Conservation (phyloP, 2,113 vertebrate species). For the Hippocampus mohnikei region DNA sequence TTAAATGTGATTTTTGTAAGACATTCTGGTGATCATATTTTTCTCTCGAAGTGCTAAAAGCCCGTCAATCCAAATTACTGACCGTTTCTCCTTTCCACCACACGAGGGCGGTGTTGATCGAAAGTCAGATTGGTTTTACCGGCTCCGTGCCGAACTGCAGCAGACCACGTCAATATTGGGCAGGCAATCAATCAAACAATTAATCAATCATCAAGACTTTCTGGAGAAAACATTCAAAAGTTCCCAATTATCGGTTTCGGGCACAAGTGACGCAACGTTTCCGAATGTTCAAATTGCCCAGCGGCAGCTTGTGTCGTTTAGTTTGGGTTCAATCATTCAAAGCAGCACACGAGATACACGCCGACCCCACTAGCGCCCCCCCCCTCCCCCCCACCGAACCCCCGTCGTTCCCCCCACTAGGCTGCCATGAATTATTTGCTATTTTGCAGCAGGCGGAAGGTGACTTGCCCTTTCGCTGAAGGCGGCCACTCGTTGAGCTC, state of each 20-base stretch:
- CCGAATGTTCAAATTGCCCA: too few relatives aligned
- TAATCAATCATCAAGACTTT: too few relatives aligned
- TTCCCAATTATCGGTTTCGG: too few relatives aligned
- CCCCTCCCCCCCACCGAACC: constrained; percentile 11
- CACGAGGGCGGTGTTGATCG: not conserved
- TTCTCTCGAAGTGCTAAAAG: not conserved
- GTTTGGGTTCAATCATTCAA: not conserved
- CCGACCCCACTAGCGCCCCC: not conserved
- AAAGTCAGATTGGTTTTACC: not conserved
- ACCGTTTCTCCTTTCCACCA: not conserved
- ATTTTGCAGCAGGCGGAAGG: constrained; percentile 62
- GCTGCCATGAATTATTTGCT: constrained; percentile 70
- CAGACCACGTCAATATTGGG: not conserved
- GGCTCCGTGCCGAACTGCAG: not conserved
- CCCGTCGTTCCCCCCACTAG: constrained; percentile 11
- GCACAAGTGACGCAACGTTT: too few relatives aligned
- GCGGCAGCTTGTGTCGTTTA: not conserved
- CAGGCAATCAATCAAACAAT: not conserved
- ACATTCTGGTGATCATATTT: too few relatives aligned
- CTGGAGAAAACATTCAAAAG: not conserved
- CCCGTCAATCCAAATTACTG: not conserved
- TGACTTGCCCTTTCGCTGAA: constrained; percentile 59
- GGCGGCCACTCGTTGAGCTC: constrained; percentile 50
- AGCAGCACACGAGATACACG: not conserved
- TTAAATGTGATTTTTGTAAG: not conserved